phyloP scores from a whole-genome alignment of 1,140 invertebrate species.

The Dendroctonus valens region DNA sequence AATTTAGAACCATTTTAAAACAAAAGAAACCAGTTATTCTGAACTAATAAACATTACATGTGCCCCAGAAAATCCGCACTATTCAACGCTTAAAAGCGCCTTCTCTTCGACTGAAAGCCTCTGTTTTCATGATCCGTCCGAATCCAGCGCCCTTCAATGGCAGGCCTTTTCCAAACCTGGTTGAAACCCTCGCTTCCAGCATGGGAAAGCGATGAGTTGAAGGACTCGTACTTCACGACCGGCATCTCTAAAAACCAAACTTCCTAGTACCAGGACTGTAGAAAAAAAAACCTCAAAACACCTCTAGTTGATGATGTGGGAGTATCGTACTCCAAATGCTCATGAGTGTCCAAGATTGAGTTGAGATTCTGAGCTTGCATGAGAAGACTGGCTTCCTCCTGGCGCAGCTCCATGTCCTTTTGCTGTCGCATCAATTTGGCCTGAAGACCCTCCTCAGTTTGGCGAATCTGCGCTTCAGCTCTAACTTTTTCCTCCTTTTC shows the following conservation, averaged over 20 bases:
- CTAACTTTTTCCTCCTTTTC: slow-evolving; percentile 46
- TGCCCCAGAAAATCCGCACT: too few relatives aligned
- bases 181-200: not conserved
- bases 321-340: not conserved
- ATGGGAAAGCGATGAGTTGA: not conserved
- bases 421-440: slow-evolving; percentile 14
- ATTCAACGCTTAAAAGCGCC: slow-evolving; percentile 3
- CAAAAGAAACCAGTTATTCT: not conserved
- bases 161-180: slow-evolving; percentile 4
- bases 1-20: too few relatives aligned
- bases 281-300: not conserved
- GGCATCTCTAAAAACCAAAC: slow-evolving; percentile 4
- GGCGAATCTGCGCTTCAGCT: slow-evolving; percentile 12
- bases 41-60: too few relatives aligned
- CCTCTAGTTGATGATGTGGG: slow-evolving; percentile 20
- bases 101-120: not conserved
- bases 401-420: slow-evolving; percentile 5
- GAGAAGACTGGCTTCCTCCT: slow-evolving; percentile 12
- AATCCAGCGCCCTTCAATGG: slow-evolving; percentile 5
- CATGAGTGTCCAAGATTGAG: slow-evolving; percentile 13
- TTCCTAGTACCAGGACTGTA: not conserved
- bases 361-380: slow-evolving; percentile 13
- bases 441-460: slow-evolving; percentile 15
- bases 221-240: not conserved
- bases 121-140: slow-evolving; percentile 4